A percentile compares a stretch with the other conserved stretches of the same genome.
These are phyloP conservation scores for Yponomeuta sedellus DNA, from an alignment of 2,888 invertebrate species.

Conservation along the genomic window DNA sequence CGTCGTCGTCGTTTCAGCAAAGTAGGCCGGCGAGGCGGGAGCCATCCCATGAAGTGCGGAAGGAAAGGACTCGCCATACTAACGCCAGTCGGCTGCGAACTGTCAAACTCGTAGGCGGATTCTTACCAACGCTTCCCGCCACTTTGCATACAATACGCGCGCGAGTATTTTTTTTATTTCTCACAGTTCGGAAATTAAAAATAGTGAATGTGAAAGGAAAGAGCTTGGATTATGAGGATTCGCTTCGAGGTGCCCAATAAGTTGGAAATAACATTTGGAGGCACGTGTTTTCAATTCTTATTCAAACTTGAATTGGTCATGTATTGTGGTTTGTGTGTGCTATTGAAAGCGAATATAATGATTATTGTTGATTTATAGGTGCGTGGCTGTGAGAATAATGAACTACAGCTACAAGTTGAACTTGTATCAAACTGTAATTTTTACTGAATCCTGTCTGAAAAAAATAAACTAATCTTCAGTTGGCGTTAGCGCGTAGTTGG, in stretches of 20 bases:
- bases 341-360: neutral
- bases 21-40: conserved; percentile 72
- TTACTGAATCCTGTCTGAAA: too few relatives aligned
- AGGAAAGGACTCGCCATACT: conserved; percentile 35
- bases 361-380: neutral
- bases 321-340: neutral
- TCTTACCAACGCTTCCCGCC: neutral
- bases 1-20: conserved; percentile 35
- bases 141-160: neutral
- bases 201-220: conserved; percentile 2
- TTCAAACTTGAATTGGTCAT: neutral
- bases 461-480: too few relatives aligned
- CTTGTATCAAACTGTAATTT: neutral
- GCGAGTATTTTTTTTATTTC: neutral
- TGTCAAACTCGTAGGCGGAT: conserved; percentile 5
- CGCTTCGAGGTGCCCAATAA: conserved; percentile 71
- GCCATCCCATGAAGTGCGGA: conserved; percentile 52
- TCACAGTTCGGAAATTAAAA: neutral
- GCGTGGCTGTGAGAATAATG: neutral
- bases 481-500: too few relatives aligned
- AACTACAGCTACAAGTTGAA: neutral
- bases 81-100: conserved; percentile 23
- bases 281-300: conserved; percentile 27
- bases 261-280: conserved; percentile 70
- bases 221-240: conserved; percentile 50